A percentile compares a stretch with the other conserved stretches of the same genome.
Conservation (phyloP, 1,140 invertebrate species). For the Cotesia typhae region DNA sequence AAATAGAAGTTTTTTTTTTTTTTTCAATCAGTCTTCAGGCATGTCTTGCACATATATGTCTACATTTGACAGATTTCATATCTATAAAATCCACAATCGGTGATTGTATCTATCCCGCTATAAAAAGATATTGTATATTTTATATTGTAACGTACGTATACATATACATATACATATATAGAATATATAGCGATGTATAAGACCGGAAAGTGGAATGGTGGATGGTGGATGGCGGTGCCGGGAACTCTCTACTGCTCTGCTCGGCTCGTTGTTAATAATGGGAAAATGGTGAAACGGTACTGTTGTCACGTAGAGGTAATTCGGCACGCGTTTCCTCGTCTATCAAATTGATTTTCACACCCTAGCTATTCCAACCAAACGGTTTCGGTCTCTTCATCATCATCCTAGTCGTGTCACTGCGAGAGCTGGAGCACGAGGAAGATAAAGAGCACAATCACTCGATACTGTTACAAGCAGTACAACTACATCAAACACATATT, state of each 20-base stretch:
- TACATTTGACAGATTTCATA: too few species aligned
- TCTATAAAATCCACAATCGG: too few species aligned
- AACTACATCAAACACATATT: too few species aligned
- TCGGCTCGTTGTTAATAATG: slow-evolving; percentile 63
- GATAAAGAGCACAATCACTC: slow-evolving; percentile 5
- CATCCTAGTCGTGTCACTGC: neutral
- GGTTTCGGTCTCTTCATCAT: slow-evolving; percentile 22
- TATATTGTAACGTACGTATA: too few species aligned
- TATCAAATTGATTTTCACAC: slow-evolving; percentile 65
- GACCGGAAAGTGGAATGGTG: slow-evolving; percentile 46
- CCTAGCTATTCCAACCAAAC: slow-evolving; percentile 37
- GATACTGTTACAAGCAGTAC: too few species aligned
- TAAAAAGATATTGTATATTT: too few species aligned
- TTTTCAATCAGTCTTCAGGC: too few species aligned
- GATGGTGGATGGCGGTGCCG: slow-evolving; percentile 36
- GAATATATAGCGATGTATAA: slow-evolving; percentile 36
- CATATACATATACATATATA: neutral
- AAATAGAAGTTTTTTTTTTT: too few species aligned
- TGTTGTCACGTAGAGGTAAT: slow-evolving; percentile 67
- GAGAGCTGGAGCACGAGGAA: slow-evolving; percentile 7
- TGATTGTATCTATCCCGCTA: too few species aligned
- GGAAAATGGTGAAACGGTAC: slow-evolving; percentile 64
- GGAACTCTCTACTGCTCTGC: neutral
- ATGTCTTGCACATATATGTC: too few species aligned
- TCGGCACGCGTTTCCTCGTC: slow-evolving; percentile 63